phyloP scores from a whole-genome alignment of 2,797 vertebrate genomes.

The Sebastes nivosus region DNA sequence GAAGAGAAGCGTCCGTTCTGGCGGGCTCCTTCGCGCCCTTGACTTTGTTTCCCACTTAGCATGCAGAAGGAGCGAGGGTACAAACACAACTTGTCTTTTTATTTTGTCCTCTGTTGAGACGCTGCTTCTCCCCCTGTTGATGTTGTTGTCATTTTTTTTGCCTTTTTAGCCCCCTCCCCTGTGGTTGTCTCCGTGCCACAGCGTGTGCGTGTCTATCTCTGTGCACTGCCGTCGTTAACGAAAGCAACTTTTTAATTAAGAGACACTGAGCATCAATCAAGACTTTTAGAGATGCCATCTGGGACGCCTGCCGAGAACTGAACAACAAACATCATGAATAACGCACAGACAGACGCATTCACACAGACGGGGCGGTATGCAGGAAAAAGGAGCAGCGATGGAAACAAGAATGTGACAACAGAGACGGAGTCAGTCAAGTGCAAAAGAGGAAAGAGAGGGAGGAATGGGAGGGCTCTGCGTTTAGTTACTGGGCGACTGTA shows the following conservation, averaged over 20 bases:
- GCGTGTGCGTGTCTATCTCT: slow-evolving; percentile 30
- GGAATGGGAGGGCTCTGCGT: background rate
- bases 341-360: slow-evolving; percentile 46
- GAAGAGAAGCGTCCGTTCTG: slow-evolving; percentile 68
- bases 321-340: slow-evolving; percentile 81
- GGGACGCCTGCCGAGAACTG: slow-evolving; percentile 73
- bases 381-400: background rate
- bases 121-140: slow-evolving; percentile 50
- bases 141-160: slow-evolving; percentile 52
- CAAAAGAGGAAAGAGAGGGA: slow-evolving; percentile 32
- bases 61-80: slow-evolving; percentile 62
- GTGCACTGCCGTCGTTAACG: slow-evolving; percentile 61
- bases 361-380: slow-evolving; percentile 31
- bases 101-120: slow-evolving; percentile 66
- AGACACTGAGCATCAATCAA: slow-evolving; percentile 82
- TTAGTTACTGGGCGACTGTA: slow-evolving; percentile 12
- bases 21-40: slow-evolving; percentile 51
- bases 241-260: slow-evolving; percentile 85
- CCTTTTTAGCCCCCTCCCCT: slow-evolving; percentile 52
- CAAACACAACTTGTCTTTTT: slow-evolving; percentile 68
- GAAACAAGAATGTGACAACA: slow-evolving; percentile 41
- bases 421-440: slow-evolving; percentile 51
- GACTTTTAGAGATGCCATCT: slow-evolving; percentile 83
- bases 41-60: slow-evolving; percentile 74
- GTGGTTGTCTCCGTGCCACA: slow-evolving; percentile 33